Evolutionary conservation across 2,888 invertebrate species (phyloP).

Genomic region (Graphium colonna): DNA sequence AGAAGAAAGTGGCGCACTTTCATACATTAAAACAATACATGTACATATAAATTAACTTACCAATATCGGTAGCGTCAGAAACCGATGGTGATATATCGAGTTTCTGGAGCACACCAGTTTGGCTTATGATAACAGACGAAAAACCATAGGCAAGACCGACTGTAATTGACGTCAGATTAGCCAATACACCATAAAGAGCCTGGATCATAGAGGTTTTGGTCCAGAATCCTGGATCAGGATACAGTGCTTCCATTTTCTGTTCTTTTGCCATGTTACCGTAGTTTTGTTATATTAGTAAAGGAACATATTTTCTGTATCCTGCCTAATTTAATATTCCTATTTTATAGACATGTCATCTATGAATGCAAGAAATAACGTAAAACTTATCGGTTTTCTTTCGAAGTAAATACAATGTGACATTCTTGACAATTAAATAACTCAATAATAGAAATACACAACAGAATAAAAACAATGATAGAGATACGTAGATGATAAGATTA

Average conservation of each 20-base stretch:
- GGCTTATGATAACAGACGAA: conserved; percentile 80
- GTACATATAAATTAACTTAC: conserved; percentile 49
- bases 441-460: neutral
- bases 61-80: conserved; percentile 81
- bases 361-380: neutral
- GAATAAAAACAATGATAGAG: neutral
- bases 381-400: neutral
- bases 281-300: neutral
- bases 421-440: neutral
- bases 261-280: conserved; percentile 3
- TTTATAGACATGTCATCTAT: neutral
- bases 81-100: conserved; percentile 61
- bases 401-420: neutral
- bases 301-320: neutral
- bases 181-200: conserved; percentile 51
- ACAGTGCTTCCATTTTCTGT: conserved; percentile 16
- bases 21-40: no score
- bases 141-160: conserved; percentile 82
- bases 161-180: conserved; percentile 77
- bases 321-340: neutral
- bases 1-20: no score
- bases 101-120: conserved; percentile 36
- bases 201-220: conserved; percentile 49
- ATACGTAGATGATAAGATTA: neutral
- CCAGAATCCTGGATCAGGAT: conserved; percentile 47